Evolutionary conservation across 2,797 vertebrate genomes (phyloP).

Genomic region (Enteromius trimaculatus): DNA sequence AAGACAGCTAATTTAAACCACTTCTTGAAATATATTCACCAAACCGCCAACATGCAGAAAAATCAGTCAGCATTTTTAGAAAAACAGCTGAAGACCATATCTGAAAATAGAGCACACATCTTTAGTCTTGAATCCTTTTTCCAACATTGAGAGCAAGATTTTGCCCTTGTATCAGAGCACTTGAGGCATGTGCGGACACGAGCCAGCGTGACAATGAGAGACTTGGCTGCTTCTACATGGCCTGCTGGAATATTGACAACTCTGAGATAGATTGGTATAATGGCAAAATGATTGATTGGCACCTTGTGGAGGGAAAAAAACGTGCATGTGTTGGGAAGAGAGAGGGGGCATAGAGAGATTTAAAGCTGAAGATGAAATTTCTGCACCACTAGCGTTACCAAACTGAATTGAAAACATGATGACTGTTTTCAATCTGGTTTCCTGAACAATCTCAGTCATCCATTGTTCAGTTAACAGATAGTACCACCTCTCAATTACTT

Average conservation of each 20-base stretch:
- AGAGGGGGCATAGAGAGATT: constrained; percentile 10
- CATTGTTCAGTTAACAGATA: constrained; percentile 13
- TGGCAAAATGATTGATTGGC: constrained; percentile 51
- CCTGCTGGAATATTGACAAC: constrained; percentile 50
- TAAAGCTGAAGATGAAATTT: constrained; percentile 11
- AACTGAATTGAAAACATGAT: constrained; percentile 13
- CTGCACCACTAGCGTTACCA: not conserved
- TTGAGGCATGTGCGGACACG: constrained; percentile 30
- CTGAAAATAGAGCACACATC: constrained; percentile 4
- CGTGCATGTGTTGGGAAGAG: not conserved
- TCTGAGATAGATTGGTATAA: constrained; percentile 38
- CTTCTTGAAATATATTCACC: constrained; percentile 4
- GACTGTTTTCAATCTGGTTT: not conserved
- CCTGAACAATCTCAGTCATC: not conserved
- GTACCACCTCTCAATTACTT: not conserved
- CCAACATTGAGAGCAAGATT: constrained; percentile 10
- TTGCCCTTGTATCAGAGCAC: constrained; percentile 29
- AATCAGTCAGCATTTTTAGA: not conserved
- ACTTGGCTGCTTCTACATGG: constrained; percentile 21
- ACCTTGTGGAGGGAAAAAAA: constrained; percentile 8
- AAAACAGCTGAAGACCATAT: not conserved
- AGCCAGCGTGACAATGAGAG: constrained; percentile 27
- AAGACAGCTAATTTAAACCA: constrained; percentile 33
- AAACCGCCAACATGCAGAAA: not conserved
- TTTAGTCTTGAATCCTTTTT: not conserved